A percentile compares a stretch with the other conserved stretches of the same genome.
phyloP scores from a whole-genome alignment of 2,888 invertebrate species.

The Cheilosia scutellata region DNA sequence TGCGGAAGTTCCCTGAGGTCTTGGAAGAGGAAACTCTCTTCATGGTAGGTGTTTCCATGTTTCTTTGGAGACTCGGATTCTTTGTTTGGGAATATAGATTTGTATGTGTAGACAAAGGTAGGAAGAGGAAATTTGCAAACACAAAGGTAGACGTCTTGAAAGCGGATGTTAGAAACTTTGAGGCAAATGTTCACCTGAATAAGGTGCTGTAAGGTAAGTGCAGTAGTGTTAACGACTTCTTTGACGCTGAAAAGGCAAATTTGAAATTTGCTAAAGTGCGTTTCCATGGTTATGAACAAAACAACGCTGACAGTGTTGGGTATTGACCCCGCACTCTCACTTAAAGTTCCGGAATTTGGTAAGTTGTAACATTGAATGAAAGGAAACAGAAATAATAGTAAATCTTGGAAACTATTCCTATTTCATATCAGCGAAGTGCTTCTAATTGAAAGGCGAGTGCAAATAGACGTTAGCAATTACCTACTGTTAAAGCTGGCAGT shows the following conservation, averaged over 20 bases:
- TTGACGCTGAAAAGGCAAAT: neutral
- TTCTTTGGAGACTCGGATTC: conserved; percentile 26
- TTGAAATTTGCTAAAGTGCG: no score
- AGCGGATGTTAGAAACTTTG: conserved; percentile 19
- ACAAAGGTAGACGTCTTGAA: neutral
- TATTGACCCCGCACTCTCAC: no score
- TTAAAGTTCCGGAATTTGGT: no score
- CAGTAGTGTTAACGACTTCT: conserved; percentile 31
- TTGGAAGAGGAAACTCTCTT: conserved; percentile 30
- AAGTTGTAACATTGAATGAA: no score
- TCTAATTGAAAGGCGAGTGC: no score
- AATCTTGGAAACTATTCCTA: no score
- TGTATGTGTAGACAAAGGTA: neutral
- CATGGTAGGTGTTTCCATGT: conserved; percentile 32
- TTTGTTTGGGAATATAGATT: conserved; percentile 7
- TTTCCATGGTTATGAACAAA: no score
- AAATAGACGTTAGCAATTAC: no score
- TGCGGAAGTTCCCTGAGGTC: conserved; percentile 36
- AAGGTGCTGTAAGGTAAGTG: conserved; percentile 1
- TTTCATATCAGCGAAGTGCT: no score
- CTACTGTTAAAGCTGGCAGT: no score
- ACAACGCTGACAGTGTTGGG: no score
- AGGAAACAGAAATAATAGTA: no score
- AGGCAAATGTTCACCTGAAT: conserved; percentile 16
- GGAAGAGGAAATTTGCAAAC: neutral